Base-by-base conservation (phyloP, 1,140 invertebrate genomes). In the Ctenoplectra terminalis region DNA sequence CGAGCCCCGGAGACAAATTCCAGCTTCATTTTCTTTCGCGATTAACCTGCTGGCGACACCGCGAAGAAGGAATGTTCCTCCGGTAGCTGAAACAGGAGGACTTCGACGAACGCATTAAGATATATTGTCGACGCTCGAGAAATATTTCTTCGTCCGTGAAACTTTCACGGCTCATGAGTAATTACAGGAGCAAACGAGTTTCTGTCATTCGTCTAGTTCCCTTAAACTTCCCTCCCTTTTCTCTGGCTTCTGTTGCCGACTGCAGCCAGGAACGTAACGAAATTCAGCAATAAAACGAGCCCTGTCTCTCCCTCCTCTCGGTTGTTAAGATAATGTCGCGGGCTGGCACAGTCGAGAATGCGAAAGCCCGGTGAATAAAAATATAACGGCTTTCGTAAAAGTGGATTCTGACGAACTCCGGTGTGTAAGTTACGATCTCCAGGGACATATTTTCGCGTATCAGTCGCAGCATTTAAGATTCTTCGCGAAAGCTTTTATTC, bases 251-350 rank as follows among this genome's bases (percentile, higher is more conserved):
- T 56, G 37, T 34, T 34, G 54, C 34, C 20, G 54, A 23, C 34
- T n/a, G n/a, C 23, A 26, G 9, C 17, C 29, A 50, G 13, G 26
- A 60, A 54, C 69, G 52, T 69, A 74, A 73, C 43, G 63, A 82
- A 82, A 86, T 86, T 86, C 56, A 52, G 31, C 37, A 74, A 63
- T 83, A 74, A 83, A 83, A 81, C 78, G 60, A 58, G 43, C 48
- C 40, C 29, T n/a, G 37, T 17, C 48, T 46, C n/a, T 9, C 58
- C 23, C 17, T 34, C 31, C 31, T 5, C 8, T 48, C 58, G 46
- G 46, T 79, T 79, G 74, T 87, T 86, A 83, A 87, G 84, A 82
- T 87, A 82, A 79, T 79, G 48, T 60, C 74, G 11, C 6, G 40
- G 71, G 20, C 50, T 34, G 66, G 52, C 34, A 17, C 34, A 48